Evolutionary conservation across 2,888 invertebrate species (phyloP).

Genomic region (Eudemis profundana): DNA sequence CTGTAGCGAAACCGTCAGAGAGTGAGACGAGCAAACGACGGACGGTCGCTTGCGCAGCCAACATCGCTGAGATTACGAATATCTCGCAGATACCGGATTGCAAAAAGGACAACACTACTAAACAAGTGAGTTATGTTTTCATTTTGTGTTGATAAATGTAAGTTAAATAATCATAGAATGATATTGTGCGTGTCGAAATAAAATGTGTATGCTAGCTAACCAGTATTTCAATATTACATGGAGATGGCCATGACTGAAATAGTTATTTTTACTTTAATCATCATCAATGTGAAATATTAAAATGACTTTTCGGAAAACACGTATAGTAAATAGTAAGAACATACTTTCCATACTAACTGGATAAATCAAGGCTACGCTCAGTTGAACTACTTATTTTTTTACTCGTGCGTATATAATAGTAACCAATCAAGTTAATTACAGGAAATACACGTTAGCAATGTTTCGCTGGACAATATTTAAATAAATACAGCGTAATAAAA

Average conservation of each 20-base stretch:
- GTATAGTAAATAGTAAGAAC: too few species aligned
- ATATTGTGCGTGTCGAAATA: too few species aligned
- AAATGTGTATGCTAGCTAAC: too few species aligned
- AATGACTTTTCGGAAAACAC: too few species aligned
- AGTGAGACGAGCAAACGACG: neutral
- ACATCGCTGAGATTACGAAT: neutral
- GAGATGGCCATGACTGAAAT: too few species aligned
- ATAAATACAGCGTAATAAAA: too few species aligned
- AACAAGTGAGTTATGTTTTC: slow-evolving; percentile 25
- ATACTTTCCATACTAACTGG: neutral
- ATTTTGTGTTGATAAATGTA: neutral
- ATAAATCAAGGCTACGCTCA: neutral
- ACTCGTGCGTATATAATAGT: neutral
- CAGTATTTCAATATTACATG: too few species aligned
- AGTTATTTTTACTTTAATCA: too few species aligned
- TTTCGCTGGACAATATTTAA: too few species aligned
- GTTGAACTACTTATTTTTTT: neutral
- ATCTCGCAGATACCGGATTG: slow-evolving; percentile 1
- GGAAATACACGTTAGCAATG: neutral
- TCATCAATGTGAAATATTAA: too few species aligned
- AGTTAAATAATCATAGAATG: neutral
- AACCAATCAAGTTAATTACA: too few species aligned
- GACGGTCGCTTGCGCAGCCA: slow-evolving; percentile 7
- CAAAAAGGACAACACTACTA: neutral
- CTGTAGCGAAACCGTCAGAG: slow-evolving; percentile 7